A percentile compares a stretch with the other conserved stretches of the same genome.
These are phyloP conservation scores for Aplocera efformata DNA, from an alignment of 2,888 invertebrate species.

Conservation along the genomic window DNA sequence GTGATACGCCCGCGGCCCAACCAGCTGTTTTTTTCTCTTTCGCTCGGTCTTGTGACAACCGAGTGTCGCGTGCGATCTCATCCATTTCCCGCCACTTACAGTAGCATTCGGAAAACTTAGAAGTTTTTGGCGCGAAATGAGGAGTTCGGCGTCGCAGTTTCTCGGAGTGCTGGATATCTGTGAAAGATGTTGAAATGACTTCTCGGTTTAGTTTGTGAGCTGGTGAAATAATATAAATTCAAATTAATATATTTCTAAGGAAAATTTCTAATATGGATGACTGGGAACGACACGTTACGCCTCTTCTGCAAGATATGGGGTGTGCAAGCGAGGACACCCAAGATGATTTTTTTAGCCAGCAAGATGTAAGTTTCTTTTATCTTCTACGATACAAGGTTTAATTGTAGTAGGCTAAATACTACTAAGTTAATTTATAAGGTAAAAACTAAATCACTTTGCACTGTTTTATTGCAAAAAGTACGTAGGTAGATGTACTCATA, in stretches of 20 bases:
- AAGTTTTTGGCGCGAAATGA: conserved; percentile 78
- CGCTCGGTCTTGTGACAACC: conserved; percentile 67
- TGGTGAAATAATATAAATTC: conserved; percentile 50
- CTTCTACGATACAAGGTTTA: too few relatives aligned
- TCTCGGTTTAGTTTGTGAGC: conserved; percentile 52
- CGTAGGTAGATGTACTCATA: too few relatives aligned
- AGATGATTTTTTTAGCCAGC: conserved; percentile 81
- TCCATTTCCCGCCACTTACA: conserved; percentile 68
- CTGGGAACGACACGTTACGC: conserved; percentile 82
- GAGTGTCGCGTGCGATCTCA: conserved; percentile 68
- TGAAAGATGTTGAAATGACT: conserved; percentile 56
- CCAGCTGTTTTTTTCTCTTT: conserved; percentile 69
- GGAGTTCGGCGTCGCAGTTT: conserved; percentile 34
- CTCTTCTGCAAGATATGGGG: conserved; percentile 80
- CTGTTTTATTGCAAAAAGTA: too few relatives aligned
- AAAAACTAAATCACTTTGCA: too few relatives aligned
- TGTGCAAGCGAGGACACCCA: conserved; percentile 76
- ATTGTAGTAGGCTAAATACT: too few relatives aligned
- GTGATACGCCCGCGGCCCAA: conserved; percentile 71
- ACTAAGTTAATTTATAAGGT: too few relatives aligned
- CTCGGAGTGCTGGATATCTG: conserved; percentile 40
- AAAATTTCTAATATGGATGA: conserved; percentile 72
- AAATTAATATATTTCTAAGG: conserved; percentile 43
- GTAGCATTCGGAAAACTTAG: conserved; percentile 46
- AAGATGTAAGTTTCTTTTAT: conserved; percentile 72